phyloP scores from a whole-genome alignment of 2,888 invertebrate species.

The Tridacna gigas region DNA sequence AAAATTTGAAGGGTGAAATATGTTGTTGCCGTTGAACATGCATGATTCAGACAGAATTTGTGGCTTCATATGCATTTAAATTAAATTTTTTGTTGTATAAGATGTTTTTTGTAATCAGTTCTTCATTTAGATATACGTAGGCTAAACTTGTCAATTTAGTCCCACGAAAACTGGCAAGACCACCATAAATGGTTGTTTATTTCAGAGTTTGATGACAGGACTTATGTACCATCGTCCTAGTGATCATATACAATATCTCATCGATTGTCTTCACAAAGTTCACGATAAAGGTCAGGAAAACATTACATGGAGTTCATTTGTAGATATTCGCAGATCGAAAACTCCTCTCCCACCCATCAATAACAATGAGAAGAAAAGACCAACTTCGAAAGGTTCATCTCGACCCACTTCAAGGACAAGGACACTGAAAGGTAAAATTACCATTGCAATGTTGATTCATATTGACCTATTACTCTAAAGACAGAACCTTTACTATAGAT shows the following conservation, averaged over 20 bases:
- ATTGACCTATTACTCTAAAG: no score
- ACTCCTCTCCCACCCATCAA: constrained; percentile 82
- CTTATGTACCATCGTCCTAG: constrained; percentile 86
- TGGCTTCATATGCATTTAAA: no score
- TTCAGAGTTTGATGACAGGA: constrained; percentile 86
- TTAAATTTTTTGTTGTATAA: no score
- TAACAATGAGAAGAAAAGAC: constrained; percentile 70
- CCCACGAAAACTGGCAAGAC: no score
- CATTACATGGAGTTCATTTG: constrained; percentile 83
- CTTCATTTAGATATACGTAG: no score
- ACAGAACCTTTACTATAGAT: no score
- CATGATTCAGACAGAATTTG: no score
- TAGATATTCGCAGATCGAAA: constrained; percentile 80
- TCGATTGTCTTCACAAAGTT: constrained; percentile 81
- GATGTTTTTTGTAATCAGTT: no score
- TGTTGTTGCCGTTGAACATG: no score
- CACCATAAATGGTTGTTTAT: neutral
- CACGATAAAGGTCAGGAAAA: constrained; percentile 78
- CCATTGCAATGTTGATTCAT: no score
- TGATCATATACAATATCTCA: constrained; percentile 84
- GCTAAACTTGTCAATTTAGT: no score
- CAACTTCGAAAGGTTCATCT: constrained; percentile 64
- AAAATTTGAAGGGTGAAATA: no score
- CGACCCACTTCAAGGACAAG: constrained; percentile 62
- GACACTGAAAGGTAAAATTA: constrained; percentile 65